Conservation (phyloP, 1,140 invertebrate species). For the Chironomus tepperi region DNA sequence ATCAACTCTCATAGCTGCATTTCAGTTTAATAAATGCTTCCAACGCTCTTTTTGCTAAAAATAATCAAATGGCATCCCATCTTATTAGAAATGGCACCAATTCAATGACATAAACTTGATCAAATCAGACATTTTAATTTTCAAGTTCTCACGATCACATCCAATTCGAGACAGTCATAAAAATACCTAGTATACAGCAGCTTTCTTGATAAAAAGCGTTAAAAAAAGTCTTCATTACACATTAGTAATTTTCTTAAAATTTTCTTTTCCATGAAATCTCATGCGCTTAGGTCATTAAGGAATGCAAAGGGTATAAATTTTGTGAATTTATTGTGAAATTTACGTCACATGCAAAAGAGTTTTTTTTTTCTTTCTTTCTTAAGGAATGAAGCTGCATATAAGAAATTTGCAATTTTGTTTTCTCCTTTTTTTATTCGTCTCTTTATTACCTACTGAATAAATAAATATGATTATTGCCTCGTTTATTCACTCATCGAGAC, state of each 20-base stretch:
- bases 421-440: neutral
- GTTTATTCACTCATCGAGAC: constrained; percentile 20
- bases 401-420: neutral
- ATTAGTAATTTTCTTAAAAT: neutral
- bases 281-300: neutral
- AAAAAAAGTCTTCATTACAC: no score
- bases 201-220: no score
- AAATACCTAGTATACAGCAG: no score
- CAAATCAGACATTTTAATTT: no score
- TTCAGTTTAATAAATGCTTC: no score
- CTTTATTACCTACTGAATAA: constrained; percentile 19
- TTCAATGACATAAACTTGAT: no score
- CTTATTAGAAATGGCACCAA: no score
- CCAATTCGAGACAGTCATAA: no score
- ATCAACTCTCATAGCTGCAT: no score
- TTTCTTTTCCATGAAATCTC: neutral
- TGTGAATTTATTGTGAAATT: constrained; percentile 14
- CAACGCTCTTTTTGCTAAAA: no score
- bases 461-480: constrained; percentile 24
- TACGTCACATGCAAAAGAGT: neutral
- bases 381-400: neutral
- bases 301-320: constrained; percentile 7
- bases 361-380: neutral
- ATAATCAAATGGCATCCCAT: no score
- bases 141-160: no score